Evolutionary conservation across 2,113 vertebrate species (phyloP), one percentile per base, ranked within the genome.

Genomic region (Micromys minutus): DNA sequence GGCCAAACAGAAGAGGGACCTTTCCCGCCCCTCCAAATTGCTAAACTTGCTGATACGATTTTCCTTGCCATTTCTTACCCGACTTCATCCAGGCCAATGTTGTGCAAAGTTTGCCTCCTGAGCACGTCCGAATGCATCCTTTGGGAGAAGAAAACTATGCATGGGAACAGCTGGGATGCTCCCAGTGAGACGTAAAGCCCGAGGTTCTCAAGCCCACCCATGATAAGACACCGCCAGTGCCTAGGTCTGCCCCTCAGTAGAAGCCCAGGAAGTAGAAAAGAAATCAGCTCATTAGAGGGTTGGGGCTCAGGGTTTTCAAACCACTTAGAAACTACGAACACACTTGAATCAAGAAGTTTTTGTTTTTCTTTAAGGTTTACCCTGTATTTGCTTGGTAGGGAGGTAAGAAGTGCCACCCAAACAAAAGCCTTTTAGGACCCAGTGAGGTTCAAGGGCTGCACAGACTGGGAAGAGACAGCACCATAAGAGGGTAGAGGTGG

Each of bases 61-160:
- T 42, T 67, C 75, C 75, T 34, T 63, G 22, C 69, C 24, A 10
- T 26, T 29, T 45, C 26, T 52, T 29, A 3, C 47, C 34, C 59
- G 9, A 19, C 34, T 61, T 71, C 11, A 50, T 17, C 45, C 13
- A 26, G 94, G 84, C 69, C 36, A 61, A 0, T 47, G 79, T 31
- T 77, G 86, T 93, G 91, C 93, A 69, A 89, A 36, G n/a, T 76
- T 71, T 83, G 87, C 89, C 84, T 93, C 8, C 74, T 1, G 19
- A 89, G 69, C 29, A 50, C 52, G 47, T 81, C 8, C 50, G 45
- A n/a, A 87, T 80, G 63, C 63, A 55, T 52, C 95, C 42, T 67
- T 45, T 45, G 31, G 69, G 75, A 67, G 65, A 16, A 63, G 59
- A n/a, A n/a, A 36, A 45, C n/a, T n/a, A 57, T 22, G 55, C 36